Base-by-base conservation (phyloP, 37 sponge, comb jelly and placozoan species). In the Cliona cf. orientalis region DNA sequence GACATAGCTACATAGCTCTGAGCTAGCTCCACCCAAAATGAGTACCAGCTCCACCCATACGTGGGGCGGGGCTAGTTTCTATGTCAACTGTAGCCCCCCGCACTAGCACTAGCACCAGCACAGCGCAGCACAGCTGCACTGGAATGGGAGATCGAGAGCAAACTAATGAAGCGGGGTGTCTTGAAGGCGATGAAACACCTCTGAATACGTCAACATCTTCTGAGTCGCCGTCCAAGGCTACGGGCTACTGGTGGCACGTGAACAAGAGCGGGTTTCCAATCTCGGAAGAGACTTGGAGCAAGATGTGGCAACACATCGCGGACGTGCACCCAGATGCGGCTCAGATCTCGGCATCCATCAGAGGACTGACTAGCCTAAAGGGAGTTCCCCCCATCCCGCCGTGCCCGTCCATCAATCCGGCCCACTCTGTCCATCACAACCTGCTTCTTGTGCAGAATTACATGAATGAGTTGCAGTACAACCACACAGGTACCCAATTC, bases 401-500 rank as follows among this genome's bases (percentile, higher is more conserved):
- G 1, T 32, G 35, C 36, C 85, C 90, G 21, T 40, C n/a, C 35
- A 17, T 82, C 31, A 42, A 63, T n/a, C 19, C 58, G 6, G n/a
- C 60, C 5, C 23, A 53, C 71, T 28, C 62, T n/a, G 58, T 37
- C 4, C 42, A 42, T 11, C 42, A 69, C 1, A 55, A 67, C 37
- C 37, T 89, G 21, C 9, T 45, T n/a, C 25, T 61, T 9, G 74
- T 91, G 6, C 87, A 91, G 46, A 57, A 2, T 9, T 83, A 86
- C 59, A 63, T 91, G 41, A 37, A 86, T 17, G 46, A 79, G 32
- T 67, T 90, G 69, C 91, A 92, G 64, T 98, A 98, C 74, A 95
- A 98, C 56, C 90, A 95, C 88, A 98, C 98, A n/a, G 98, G 98
- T 0, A 90, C 90, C 42, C 98, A 98, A 60, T 98, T 95, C 66